Conservation (phyloP, 1,140 invertebrate species). For the Dendroctonus ponderosae region DNA sequence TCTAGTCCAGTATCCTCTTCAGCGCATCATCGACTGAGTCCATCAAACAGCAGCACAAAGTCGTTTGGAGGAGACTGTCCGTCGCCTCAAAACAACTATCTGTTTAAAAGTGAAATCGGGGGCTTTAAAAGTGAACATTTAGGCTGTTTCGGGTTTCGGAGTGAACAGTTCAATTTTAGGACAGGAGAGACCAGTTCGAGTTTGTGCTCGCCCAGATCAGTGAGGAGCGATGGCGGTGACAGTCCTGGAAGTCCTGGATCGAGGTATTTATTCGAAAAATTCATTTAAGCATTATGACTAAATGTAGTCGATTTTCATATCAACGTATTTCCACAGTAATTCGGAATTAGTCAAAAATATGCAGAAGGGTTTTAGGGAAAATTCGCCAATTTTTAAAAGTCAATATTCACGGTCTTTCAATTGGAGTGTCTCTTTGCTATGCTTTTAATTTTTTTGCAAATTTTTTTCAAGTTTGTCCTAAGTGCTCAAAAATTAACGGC, state of each 20-base stretch:
- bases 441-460: too few relatives aligned
- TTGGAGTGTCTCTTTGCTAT: too few relatives aligned
- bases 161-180: slow-evolving; percentile 24
- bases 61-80: slow-evolving; percentile 27
- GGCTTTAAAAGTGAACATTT: slow-evolving; percentile 32
- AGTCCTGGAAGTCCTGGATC: slow-evolving; percentile 33
- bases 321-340: too few relatives aligned
- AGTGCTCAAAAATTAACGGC: too few relatives aligned
- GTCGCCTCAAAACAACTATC: slow-evolving; percentile 30
- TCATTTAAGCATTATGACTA: not conserved
- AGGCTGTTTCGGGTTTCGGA: slow-evolving; percentile 35
- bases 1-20: slow-evolving; percentile 37
- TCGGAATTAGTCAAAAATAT: too few relatives aligned
- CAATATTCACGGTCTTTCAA: too few relatives aligned
- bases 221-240: slow-evolving; percentile 32
- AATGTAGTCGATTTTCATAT: too few relatives aligned
- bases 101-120: slow-evolving; percentile 33
- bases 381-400: too few relatives aligned
- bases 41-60: slow-evolving; percentile 31
- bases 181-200: slow-evolving; percentile 29
- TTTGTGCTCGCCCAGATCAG: slow-evolving; percentile 39
- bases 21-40: slow-evolving; percentile 40
- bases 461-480: too few relatives aligned
- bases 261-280: slow-evolving; percentile 5
- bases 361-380: too few relatives aligned